phyloP scores from a whole-genome alignment of 2,113 vertebrate genomes.

The Pionites leucogaster region DNA sequence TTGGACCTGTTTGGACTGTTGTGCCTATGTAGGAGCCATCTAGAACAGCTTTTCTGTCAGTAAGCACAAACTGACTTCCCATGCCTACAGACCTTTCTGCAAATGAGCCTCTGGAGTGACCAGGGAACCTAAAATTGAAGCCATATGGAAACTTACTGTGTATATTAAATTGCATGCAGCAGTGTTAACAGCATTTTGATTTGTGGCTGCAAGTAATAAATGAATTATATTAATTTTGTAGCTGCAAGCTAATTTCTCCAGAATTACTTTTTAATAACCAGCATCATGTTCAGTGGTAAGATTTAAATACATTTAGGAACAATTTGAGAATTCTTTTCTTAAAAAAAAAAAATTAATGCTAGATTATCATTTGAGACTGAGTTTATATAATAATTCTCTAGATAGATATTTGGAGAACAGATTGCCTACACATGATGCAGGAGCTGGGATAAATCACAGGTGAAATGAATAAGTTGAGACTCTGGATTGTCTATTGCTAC shows the following conservation, averaged over 20 bases:
- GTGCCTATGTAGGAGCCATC: not conserved
- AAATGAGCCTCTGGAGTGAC: constrained; percentile 70
- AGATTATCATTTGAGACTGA: constrained; percentile 58
- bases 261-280: constrained; percentile 84
- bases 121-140: constrained; percentile 70
- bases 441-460: not conserved
- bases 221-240: constrained; percentile 84
- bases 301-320: constrained; percentile 78
- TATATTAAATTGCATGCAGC: constrained; percentile 77
- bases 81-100: not conserved
- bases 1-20: not conserved
- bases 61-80: constrained; percentile 2
- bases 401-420: not conserved
- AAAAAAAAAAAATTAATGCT: not conserved
- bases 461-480: not conserved
- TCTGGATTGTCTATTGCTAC: not conserved
- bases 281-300: constrained; percentile 76
- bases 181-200: constrained; percentile 81
- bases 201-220: constrained; percentile 83
- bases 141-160: constrained; percentile 79
- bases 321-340: constrained; percentile 55
- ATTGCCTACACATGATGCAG: not conserved
- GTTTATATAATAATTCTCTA: constrained; percentile 56
- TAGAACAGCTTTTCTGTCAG: not conserved
- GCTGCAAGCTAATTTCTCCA: constrained; percentile 79